Conservation (phyloP, 2,888 invertebrate species). For the Sphecodes monilicornis region DNA sequence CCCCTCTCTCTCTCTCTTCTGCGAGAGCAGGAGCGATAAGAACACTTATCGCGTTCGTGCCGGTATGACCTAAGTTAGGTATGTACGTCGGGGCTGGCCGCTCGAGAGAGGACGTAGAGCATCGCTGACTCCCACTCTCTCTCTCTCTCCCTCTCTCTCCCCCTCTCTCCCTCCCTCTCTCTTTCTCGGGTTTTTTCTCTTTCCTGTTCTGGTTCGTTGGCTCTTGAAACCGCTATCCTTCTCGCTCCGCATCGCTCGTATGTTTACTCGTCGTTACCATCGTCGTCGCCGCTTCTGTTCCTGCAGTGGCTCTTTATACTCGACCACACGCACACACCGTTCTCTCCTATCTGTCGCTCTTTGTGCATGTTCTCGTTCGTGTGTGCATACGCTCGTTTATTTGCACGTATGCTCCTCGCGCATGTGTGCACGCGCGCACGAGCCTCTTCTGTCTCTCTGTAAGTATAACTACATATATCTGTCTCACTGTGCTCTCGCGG, state of each 20-base stretch:
- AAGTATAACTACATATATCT: too few relatives aligned
- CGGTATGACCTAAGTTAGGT: slow-evolving; percentile 73
- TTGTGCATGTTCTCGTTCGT: too few relatives aligned
- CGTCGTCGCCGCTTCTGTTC: slow-evolving; percentile 65
- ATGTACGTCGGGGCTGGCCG: slow-evolving; percentile 56
- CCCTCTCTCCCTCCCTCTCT: slow-evolving; percentile 28
- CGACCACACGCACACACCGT: slow-evolving; percentile 32
- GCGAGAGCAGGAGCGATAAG: slow-evolving; percentile 43
- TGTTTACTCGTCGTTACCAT: slow-evolving; percentile 67
- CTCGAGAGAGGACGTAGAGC: slow-evolving; percentile 42
- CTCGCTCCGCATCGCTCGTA: slow-evolving; percentile 44
- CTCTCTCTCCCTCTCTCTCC: slow-evolving; percentile 11
- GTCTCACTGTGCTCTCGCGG: too few relatives aligned
- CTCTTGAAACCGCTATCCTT: not conserved
- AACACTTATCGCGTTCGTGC: slow-evolving; percentile 75
- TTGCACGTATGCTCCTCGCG: too few relatives aligned
- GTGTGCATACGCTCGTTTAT: too few relatives aligned
- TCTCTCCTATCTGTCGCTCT: not conserved
- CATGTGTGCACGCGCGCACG: too few relatives aligned
- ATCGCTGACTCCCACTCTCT: slow-evolving; percentile 30
- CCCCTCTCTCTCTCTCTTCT: not conserved
- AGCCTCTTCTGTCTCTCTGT: too few relatives aligned
- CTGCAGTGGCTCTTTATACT: slow-evolving; percentile 62
- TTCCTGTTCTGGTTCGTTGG: slow-evolving; percentile 8
- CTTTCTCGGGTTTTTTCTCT: slow-evolving; percentile 10